Evolutionary conservation across 2,113 vertebrate species (phyloP).

Genomic region (Oceanodroma tethys): DNA sequence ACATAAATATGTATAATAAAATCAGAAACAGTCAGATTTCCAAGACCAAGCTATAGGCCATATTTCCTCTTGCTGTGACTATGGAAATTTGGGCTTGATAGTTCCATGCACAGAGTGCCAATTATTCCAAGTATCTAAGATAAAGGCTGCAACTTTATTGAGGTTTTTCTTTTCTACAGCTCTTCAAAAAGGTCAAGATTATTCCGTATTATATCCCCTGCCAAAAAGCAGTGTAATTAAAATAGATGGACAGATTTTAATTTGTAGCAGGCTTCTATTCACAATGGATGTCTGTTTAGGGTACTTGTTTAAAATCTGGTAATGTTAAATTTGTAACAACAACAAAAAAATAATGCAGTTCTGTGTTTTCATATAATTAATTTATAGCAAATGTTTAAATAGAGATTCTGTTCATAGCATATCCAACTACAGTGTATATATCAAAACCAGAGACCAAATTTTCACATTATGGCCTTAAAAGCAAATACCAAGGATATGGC

Average conservation of each 20-base stretch:
- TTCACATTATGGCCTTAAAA: constrained; percentile 24
- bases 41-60: neutral
- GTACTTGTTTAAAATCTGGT: constrained; percentile 56
- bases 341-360: constrained; percentile 52
- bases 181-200: constrained; percentile 50
- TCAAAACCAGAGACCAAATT: constrained; percentile 57
- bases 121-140: constrained; percentile 28
- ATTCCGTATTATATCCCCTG: neutral
- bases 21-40: constrained; percentile 4
- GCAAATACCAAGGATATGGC: constrained; percentile 20
- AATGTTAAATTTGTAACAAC: constrained; percentile 60
- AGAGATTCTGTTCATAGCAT: constrained; percentile 34
- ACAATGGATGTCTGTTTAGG: constrained; percentile 60
- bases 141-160: constrained; percentile 20
- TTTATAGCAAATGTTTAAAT: constrained; percentile 64
- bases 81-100: neutral
- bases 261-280: constrained; percentile 58
- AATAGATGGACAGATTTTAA: constrained; percentile 61
- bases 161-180: constrained; percentile 22
- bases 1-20: neutral
- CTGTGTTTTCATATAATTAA: constrained; percentile 60
- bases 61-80: neutral
- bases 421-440: constrained; percentile 40
- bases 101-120: neutral
- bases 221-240: constrained; percentile 50